phyloP scores from a whole-genome alignment of 2,797 vertebrate species.

The Dryobates pubescens region DNA sequence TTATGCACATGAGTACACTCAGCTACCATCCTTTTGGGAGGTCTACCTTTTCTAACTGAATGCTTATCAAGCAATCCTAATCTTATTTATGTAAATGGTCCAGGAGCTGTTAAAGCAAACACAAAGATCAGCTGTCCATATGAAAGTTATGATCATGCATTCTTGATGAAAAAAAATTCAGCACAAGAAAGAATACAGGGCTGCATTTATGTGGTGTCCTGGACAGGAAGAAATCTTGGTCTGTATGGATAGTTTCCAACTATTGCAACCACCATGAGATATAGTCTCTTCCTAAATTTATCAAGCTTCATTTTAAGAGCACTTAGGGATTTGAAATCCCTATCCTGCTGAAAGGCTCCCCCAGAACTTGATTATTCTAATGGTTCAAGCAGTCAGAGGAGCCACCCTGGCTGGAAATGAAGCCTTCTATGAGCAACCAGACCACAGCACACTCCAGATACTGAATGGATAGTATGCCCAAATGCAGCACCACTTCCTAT shows the following conservation, averaged over 20 bases:
- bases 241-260: neutral
- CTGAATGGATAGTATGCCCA: neutral
- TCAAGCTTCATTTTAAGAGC: neutral
- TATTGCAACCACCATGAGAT: neutral
- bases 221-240: neutral
- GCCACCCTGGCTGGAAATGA: conserved; percentile 19
- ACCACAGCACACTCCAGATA: neutral
- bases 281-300: neutral
- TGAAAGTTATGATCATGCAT: neutral
- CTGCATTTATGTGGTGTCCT: neutral
- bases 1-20: neutral
- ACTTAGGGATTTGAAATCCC: neutral
- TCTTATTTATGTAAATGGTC: neutral
- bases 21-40: neutral
- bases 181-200: neutral
- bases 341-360: neutral
- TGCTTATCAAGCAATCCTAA: neutral
- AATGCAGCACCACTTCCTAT: neutral
- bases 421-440: fast-evolving
- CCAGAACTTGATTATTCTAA: conserved; percentile 21
- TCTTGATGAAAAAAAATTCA: neutral
- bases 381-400: conserved; percentile 6
- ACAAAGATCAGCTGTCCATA: neutral
- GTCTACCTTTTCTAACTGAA: neutral
- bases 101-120: neutral